These are phyloP conservation scores for Ivindomyrus marchei DNA, from an alignment of 2,113 vertebrate species.

Conservation along the genomic window DNA sequence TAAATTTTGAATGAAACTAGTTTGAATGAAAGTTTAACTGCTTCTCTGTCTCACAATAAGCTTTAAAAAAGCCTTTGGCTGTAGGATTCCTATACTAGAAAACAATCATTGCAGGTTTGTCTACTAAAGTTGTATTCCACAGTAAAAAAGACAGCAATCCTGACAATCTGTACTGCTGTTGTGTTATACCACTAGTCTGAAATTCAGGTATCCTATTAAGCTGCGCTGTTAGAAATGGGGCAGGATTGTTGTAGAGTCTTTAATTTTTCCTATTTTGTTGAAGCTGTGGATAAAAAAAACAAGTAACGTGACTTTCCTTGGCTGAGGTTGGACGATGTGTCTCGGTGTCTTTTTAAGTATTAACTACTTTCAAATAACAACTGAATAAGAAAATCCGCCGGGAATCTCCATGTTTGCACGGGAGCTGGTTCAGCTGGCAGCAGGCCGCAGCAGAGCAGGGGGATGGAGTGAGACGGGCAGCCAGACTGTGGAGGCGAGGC, in stretches of 20 bases:
- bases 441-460: slow-evolving; percentile 39
- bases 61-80: neutral
- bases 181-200: neutral
- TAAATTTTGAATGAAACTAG: neutral
- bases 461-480: slow-evolving; percentile 34
- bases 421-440: slow-evolving; percentile 63
- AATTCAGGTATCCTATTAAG: neutral
- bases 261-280: slow-evolving; percentile 34
- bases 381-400: slow-evolving; percentile 57
- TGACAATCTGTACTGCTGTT: neutral
- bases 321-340: slow-evolving; percentile 39
- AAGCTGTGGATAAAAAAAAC: slow-evolving; percentile 27
- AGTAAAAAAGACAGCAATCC: neutral
- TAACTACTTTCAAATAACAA: slow-evolving; percentile 59
- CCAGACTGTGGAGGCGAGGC: slow-evolving; percentile 60
- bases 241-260: neutral
- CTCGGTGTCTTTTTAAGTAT: slow-evolving; percentile 59
- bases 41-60: too few relatives aligned
- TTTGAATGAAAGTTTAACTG: neutral
- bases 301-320: slow-evolving; percentile 38
- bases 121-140: neutral
- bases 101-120: neutral
- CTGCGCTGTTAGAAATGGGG: neutral
- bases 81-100: neutral
- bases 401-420: slow-evolving; percentile 59